These are phyloP conservation scores for Buceros bicornis DNA, from an alignment of 2,797 vertebrate genomes.

Conservation along the genomic window DNA sequence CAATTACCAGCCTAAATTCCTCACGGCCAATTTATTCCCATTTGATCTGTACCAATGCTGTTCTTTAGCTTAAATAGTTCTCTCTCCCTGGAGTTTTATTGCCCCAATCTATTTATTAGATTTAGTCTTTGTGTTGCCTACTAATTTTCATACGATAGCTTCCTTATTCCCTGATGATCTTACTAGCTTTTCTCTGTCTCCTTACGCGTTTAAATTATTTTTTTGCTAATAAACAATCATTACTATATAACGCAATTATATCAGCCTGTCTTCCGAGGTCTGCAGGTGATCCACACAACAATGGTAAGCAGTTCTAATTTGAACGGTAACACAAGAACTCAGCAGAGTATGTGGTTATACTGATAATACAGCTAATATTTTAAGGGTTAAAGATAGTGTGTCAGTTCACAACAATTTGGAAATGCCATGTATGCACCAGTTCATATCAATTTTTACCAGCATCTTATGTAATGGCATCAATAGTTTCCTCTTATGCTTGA, in stretches of 20 bases:
- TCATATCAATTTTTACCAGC: neutral
- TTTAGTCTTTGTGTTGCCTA: neutral
- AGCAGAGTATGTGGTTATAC: neutral
- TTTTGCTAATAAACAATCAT: neutral
- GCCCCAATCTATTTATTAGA: neutral
- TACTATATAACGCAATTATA: neutral
- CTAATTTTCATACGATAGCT: neutral
- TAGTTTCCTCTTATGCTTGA: neutral
- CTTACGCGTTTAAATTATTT: neutral
- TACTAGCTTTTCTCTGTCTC: neutral
- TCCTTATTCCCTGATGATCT: neutral
- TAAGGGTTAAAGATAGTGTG: neutral
- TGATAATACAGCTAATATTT: neutral
- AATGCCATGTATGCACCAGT: neutral
- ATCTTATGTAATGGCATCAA: neutral
- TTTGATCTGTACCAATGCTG: neutral
- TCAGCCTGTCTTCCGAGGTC: neutral
- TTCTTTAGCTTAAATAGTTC: slow-evolving; percentile 25
- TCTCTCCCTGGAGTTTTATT: slow-evolving; percentile 15
- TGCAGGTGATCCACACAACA: neutral
- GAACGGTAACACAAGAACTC: neutral
- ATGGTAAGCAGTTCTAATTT: neutral
- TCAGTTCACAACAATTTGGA: neutral
- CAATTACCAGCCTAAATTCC: slow-evolving; percentile 33
- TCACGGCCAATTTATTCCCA: slow-evolving; percentile 16